Evolutionary conservation across 2,888 invertebrate species (phyloP).

Genomic region (Odontothrips loti): DNA sequence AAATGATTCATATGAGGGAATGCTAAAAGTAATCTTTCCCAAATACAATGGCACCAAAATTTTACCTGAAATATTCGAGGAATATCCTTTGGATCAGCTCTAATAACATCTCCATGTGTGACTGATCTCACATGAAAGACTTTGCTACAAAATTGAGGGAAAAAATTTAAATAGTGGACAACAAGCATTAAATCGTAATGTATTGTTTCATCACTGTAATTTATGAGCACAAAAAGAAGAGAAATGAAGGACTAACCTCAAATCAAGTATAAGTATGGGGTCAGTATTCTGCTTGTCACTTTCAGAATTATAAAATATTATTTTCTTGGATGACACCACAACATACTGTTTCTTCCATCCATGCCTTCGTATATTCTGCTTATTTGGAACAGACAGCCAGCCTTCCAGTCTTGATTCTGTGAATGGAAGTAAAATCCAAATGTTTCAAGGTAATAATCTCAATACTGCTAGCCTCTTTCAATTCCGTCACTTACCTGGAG

Average conservation of each 20-base stretch:
- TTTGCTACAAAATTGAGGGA: conserved; percentile 63
- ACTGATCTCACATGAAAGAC: conserved; percentile 98
- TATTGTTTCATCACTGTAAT: conserved; percentile 27
- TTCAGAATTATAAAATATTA: conserved; percentile 95
- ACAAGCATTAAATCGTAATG: background rate
- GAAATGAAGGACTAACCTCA: conserved; percentile 63
- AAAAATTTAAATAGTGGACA: conserved; percentile 20
- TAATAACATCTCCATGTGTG: conserved; percentile 97
- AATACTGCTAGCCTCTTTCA: conserved; percentile 1
- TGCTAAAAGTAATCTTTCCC: too few species aligned
- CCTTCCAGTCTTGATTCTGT: conserved; percentile 69
- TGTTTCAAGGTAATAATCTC: background rate
- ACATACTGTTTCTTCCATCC: conserved; percentile 98
- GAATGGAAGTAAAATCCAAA: conserved; percentile 29
- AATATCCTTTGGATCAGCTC: conserved; percentile 98
- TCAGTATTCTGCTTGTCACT: conserved; percentile 90
- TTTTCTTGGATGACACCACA: conserved; percentile 93
- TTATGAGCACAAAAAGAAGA: conserved; percentile 15
- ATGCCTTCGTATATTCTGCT: conserved; percentile 90
- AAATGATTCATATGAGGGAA: background rate
- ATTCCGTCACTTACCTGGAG: conserved; percentile 37
- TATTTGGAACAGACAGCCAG: conserved; percentile 92
- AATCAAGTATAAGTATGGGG: conserved; percentile 90
- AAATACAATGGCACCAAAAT: background rate
- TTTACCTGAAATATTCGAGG: conserved; percentile 89